Base-by-base conservation (phyloP, 1,140 invertebrate species). In the Cheumatopsyche charites region DNA sequence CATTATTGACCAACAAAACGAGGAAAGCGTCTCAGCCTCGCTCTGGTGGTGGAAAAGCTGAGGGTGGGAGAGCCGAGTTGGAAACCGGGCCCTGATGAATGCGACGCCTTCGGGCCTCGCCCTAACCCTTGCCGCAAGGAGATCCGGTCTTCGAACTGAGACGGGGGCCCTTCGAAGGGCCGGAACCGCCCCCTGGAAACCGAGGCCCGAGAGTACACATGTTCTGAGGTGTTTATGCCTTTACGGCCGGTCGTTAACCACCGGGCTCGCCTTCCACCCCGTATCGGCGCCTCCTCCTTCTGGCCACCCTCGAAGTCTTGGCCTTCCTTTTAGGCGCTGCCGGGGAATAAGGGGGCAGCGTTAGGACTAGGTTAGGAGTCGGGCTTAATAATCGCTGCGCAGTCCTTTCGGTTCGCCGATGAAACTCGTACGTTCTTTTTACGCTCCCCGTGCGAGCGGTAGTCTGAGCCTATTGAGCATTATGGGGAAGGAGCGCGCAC, bases 221-320 rank as follows among this genome's bases (percentile, higher is more conserved):
- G 72, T 73, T 73, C 67, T 19, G 61, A 69, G 72, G 61, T 73
- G 72, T 73, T 73, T 73, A 73, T 73, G 72, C 72, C 72, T 73
- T 73, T 70, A 73, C 72, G 55, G 67, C 72, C 41, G 67, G 55
- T 69, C 49, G 67, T 66, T 69, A 70, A 73, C 72, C 23, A 68
- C 45, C 55, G 21, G 42, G 62, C 43, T 47, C 63, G 61, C 52
- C 47, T 25, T 61, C 55, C 25, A 23, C 11, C 63, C 25, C 23
- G 62, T 43, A 43, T 63, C 29, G 29, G 29, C 13, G 26, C 62
- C 36, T 19, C 1, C 62, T 23, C 21, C 19, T 66, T 42, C 42
- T 47, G 26, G 47, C 43, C 21, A 42, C 43, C 42, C 19, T n/a
- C 21, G 7, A 13, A 25, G 55, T 19, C 19, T 19, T 36, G 25